Percentiles rank a stretch among this genome's conserved stretches.
Evolutionary conservation across 2,888 invertebrate genomes (phyloP).

Genomic region (Carterocephalus palaemon): DNA sequence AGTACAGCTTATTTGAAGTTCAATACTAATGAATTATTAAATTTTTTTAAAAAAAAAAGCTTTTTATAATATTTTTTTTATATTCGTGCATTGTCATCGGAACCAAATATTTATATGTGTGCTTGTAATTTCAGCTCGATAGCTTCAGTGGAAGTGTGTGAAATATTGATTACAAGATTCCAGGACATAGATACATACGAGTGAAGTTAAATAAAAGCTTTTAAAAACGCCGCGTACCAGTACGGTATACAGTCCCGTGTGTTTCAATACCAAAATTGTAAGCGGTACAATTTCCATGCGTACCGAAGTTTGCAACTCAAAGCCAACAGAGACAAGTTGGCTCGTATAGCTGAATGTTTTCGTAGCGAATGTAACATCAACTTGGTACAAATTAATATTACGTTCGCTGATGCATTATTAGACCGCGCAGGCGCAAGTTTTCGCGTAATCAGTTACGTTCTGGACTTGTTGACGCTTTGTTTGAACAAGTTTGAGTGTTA

Average conservation of each 20-base stretch:
- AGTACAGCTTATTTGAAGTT: too few species aligned
- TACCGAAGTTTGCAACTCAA: slow-evolving; percentile 42
- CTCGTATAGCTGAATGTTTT: slow-evolving; percentile 36
- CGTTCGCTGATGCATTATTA: slow-evolving; percentile 27
- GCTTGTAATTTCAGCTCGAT: too few species aligned
- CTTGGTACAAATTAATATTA: slow-evolving; percentile 30
- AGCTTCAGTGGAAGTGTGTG: too few species aligned
- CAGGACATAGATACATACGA: slow-evolving; percentile 3
- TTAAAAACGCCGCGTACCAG: neutral
- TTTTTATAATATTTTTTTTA: too few species aligned
- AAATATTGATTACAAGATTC: too few species aligned
- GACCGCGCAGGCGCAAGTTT: slow-evolving; percentile 2
- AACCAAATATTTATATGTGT: too few species aligned
- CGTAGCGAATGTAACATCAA: slow-evolving; percentile 28
- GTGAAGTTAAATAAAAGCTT: neutral
- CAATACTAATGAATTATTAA: too few species aligned
- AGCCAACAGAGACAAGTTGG: slow-evolving; percentile 41
- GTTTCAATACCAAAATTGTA: slow-evolving; percentile 36
- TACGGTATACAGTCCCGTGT: slow-evolving; percentile 15
- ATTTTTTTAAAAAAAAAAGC: too few species aligned
- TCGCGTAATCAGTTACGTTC: slow-evolving; percentile 14
- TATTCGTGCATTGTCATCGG: too few species aligned
- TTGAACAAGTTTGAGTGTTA: too few species aligned
- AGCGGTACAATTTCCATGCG: slow-evolving; percentile 40
- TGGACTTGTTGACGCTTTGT: neutral